Percentiles rank a stretch among this genome's conserved stretches.
phyloP scores from a whole-genome alignment of 1,140 invertebrate species.

The Drosophila pseudoananassae region DNA sequence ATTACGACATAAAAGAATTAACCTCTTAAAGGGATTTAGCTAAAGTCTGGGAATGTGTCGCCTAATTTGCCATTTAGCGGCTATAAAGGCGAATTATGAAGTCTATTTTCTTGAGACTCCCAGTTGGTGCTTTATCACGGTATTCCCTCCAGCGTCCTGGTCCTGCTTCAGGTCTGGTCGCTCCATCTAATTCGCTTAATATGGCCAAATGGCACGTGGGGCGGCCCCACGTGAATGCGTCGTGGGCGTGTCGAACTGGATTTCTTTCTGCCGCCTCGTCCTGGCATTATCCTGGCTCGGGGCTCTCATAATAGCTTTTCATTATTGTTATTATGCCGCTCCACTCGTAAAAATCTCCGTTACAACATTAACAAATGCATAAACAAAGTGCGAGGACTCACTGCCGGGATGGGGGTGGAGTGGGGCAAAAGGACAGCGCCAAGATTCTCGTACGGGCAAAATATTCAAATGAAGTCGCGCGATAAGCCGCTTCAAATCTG shows the following conservation, averaged over 20 bases:
- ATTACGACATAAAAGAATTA: background rate
- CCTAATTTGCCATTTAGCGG: slow-evolving; percentile 77
- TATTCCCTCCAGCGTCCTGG: background rate
- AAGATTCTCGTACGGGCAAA: slow-evolving; percentile 15
- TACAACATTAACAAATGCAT: slow-evolving; percentile 83
- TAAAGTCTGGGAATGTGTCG: slow-evolving; percentile 49
- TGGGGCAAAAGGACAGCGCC: background rate
- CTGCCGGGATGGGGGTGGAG: background rate
- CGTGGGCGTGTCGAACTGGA: slow-evolving; percentile 61
- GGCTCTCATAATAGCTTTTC: slow-evolving; percentile 82
- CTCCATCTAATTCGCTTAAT: slow-evolving; percentile 74
- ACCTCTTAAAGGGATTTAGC: background rate
- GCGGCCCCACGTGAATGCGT: slow-evolving; percentile 12
- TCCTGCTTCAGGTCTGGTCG: background rate
- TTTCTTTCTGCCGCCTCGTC: slow-evolving; percentile 53
- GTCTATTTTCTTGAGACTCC: slow-evolving; percentile 25
- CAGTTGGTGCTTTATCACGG: slow-evolving; percentile 19
- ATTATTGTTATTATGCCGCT: slow-evolving; percentile 83
- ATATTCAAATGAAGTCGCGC: slow-evolving; percentile 84
- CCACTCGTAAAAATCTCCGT: slow-evolving; percentile 80
- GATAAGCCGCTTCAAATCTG: slow-evolving; percentile 82
- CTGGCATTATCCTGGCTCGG: slow-evolving; percentile 59
- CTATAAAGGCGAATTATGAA: slow-evolving; percentile 76
- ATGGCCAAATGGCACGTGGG: slow-evolving; percentile 74
- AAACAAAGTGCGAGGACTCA: slow-evolving; percentile 65